Conservation (phyloP, 2,888 invertebrate species). For the Perdita meconis region DNA sequence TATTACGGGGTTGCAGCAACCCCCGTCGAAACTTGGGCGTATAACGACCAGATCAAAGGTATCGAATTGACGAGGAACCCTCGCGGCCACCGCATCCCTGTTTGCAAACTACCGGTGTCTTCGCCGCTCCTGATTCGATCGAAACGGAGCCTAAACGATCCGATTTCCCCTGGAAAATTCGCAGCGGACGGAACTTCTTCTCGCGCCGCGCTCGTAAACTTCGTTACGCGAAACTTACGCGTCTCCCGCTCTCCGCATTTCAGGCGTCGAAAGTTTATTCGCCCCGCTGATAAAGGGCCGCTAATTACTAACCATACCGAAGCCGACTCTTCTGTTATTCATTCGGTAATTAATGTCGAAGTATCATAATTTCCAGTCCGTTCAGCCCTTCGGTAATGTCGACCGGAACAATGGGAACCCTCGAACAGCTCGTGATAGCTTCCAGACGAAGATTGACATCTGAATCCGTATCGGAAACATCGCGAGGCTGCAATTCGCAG, state of each 20-base stretch:
- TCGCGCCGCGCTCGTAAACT: neutral
- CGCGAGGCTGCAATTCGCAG: too few relatives aligned
- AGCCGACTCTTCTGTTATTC: slow-evolving; percentile 5
- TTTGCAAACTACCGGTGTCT: slow-evolving; percentile 64
- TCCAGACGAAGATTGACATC: neutral
- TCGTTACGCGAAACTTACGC: neutral
- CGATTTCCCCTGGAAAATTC: slow-evolving; percentile 5
- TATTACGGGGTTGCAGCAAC: slow-evolving; percentile 72
- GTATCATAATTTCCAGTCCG: slow-evolving; percentile 8
- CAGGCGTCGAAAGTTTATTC: neutral
- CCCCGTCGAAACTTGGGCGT: slow-evolving; percentile 64
- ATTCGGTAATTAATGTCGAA: slow-evolving; percentile 24
- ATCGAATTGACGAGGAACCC: slow-evolving; percentile 76
- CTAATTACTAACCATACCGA: slow-evolving; percentile 13
- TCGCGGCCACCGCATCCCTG: slow-evolving; percentile 46
- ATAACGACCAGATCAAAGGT: slow-evolving; percentile 81
- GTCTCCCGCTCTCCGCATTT: neutral
- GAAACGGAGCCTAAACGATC: neutral
- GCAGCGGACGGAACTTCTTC: neutral
- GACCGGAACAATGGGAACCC: slow-evolving; percentile 16
- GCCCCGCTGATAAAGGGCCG: neutral
- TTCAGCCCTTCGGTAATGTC: neutral
- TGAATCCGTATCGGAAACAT: too few relatives aligned
- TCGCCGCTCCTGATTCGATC: slow-evolving; percentile 33
- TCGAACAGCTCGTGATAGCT: neutral